A percentile compares a stretch with the other conserved stretches of the same genome.
Evolutionary conservation across 2,797 vertebrate genomes (phyloP).

Genomic region (Tragelaphus eurycerus): DNA sequence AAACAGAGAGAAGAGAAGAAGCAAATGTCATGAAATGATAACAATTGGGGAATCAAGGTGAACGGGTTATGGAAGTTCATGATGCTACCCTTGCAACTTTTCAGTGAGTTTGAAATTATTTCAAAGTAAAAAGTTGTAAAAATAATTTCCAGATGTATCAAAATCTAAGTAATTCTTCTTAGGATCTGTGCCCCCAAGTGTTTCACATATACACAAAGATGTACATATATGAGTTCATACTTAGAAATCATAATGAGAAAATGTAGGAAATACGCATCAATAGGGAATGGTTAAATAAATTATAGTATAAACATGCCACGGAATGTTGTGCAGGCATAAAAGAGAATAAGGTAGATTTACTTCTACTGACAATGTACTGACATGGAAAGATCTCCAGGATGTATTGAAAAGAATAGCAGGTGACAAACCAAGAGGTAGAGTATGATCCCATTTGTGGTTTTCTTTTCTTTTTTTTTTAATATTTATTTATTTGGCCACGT

Average conservation of each 20-base stretch:
- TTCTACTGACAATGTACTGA: background rate
- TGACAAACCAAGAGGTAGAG: background rate
- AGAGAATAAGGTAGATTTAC: background rate
- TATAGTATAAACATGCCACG: background rate
- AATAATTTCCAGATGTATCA: constrained; percentile 8
- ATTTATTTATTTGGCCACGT: background rate
- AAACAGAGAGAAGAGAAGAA: background rate
- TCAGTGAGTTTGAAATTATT: constrained; percentile 38
- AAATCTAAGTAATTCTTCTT: constrained; percentile 32
- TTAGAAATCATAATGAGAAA: constrained; percentile 18
- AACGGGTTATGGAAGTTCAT: background rate
- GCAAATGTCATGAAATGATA: background rate
- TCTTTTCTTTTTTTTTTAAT: background rate
- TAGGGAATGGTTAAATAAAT: constrained; percentile 25
- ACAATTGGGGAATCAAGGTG: background rate
- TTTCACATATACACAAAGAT: background rate
- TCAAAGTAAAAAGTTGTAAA: constrained; percentile 1
- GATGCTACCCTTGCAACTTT: background rate
- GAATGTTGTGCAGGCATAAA: background rate
- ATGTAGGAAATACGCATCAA: background rate
- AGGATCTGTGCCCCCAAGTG: background rate
- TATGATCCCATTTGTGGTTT: background rate
- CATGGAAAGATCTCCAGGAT: background rate
- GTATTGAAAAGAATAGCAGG: constrained; percentile 10
- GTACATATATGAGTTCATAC: background rate